These are phyloP conservation scores for Macroramphosus scolopax DNA, from an alignment of 2,797 vertebrate species.

Conservation along the genomic window DNA sequence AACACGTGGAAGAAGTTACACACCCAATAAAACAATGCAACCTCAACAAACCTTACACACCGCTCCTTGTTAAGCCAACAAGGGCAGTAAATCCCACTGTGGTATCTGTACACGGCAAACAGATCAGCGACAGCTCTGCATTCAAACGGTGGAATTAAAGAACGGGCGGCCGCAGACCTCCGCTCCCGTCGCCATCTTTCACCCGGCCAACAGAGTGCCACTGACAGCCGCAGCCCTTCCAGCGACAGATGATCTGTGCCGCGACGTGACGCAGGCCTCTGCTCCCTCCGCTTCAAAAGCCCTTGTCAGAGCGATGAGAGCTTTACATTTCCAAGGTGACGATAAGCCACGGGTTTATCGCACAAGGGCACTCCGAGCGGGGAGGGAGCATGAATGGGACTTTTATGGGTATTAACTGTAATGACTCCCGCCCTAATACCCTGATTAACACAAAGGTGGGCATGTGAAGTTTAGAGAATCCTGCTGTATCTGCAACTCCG, in stretches of 20 bases:
- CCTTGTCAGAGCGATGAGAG: constrained; percentile 47
- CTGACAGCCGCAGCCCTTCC: constrained; percentile 41
- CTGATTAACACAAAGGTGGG: constrained; percentile 29
- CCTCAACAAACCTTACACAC: constrained; percentile 8
- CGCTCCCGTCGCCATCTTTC: constrained; percentile 30
- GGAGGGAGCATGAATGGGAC: constrained; percentile 17
- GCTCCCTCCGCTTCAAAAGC: constrained; percentile 40
- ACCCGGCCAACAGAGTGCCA: constrained; percentile 38
- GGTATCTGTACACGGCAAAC: constrained; percentile 34
- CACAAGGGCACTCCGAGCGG: constrained; percentile 21
- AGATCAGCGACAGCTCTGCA: constrained; percentile 54
- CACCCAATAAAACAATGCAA: background rate
- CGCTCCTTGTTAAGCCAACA: constrained; percentile 3
- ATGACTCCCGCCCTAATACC: constrained; percentile 23
- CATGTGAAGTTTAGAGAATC: background rate
- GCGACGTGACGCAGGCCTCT: constrained; percentile 38
- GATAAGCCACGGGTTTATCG: constrained; percentile 45
- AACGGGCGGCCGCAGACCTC: constrained; percentile 25
- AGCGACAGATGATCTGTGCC: constrained; percentile 59
- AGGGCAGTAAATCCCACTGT: constrained; percentile 38
- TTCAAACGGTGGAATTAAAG: constrained; percentile 61
- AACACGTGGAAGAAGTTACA: no score
- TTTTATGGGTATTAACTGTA: constrained; percentile 37
- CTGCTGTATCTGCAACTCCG: constrained; percentile 5
- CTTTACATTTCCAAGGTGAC: constrained; percentile 46